Evolutionary conservation across 2,888 invertebrate genomes (phyloP), one percentile per base, ranked within the genome.

Genomic region (Coremacera marginata): DNA sequence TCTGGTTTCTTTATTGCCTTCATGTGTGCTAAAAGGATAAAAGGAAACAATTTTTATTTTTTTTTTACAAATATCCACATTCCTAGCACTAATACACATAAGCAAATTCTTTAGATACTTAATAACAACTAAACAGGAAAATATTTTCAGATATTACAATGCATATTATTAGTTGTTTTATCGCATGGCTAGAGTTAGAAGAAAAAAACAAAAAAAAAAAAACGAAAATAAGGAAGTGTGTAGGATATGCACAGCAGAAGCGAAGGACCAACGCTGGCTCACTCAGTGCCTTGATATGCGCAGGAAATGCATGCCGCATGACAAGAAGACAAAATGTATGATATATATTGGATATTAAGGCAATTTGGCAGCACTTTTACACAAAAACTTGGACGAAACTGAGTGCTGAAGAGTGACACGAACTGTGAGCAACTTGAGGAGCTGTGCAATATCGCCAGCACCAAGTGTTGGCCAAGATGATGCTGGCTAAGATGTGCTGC

Each of bases 111-210:
- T 52, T 44, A 34, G 51, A 51, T 65, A 37, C 57, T 37, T 73
- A 63, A 52, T 52, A 65, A 51, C 51, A 65, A 63, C 74, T 31
- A 52, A 71, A 57, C 71, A 71, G 71, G 71, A 71, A 74, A 65
- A 51, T 74, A 74, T 74, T 71, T 74, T 52, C 74, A 65, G 49
- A 74, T 63, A 63, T 51, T 74, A 31, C 52, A 65, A 65, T 52
- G 34, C 67, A 37, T 70, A 34, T 71, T 71, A 74, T 74, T 74
- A 44, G 65, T 74, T 52, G 63, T 51, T 51, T 73, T 52, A 73
- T 73, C 25, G 52, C 34, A 70, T 27, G 55, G 49, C 52, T 31
- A 34, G 27, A 70, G 51, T 5, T 65, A 49, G 31, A 37, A 25
- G 60, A 22, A 70, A 52, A 34, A 70, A 51, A 57, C 25, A 51